phyloP scores from a whole-genome alignment of 1,140 invertebrate species.

The Diabrotica undecimpunctata region DNA sequence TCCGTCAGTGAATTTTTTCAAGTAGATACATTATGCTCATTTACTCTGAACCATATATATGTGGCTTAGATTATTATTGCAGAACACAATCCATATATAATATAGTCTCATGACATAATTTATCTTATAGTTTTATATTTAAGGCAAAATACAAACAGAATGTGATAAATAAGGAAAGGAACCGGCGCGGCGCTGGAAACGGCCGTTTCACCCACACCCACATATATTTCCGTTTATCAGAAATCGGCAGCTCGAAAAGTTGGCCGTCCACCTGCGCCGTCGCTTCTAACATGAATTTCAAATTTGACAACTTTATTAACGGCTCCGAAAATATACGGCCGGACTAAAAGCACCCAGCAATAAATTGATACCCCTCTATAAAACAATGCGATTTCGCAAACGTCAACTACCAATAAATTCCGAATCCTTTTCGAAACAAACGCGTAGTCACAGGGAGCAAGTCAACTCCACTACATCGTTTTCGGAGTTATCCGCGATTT shows the following conservation, averaged over 20 bases:
- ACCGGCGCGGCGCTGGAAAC: neutral
- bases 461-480: neutral
- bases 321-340: constrained; percentile 9
- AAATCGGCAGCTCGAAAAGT: neutral
- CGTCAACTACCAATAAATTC: constrained; percentile 17
- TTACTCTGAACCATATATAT: too few species aligned
- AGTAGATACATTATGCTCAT: too few species aligned
- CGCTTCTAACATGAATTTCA: constrained; percentile 3
- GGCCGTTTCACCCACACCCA: neutral
- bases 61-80: too few species aligned
- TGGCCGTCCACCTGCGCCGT: constrained; percentile 1
- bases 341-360: constrained; percentile 16
- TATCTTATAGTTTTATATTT: too few species aligned
- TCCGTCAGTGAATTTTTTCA: too few species aligned
- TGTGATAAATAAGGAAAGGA: too few species aligned
- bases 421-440: constrained; percentile 14
- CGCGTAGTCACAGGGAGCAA: constrained; percentile 13
- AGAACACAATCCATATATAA: too few species aligned
- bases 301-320: constrained; percentile 17
- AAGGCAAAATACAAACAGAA: too few species aligned
- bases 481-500: constrained; percentile 10
- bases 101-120: too few species aligned
- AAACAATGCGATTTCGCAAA: constrained; percentile 20
- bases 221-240: constrained; percentile 2
- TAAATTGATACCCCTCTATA: constrained; percentile 20